These are phyloP conservation scores for Perizoma flavofasciatum DNA, from an alignment of 2,888 invertebrate species.

Conservation along the genomic window DNA sequence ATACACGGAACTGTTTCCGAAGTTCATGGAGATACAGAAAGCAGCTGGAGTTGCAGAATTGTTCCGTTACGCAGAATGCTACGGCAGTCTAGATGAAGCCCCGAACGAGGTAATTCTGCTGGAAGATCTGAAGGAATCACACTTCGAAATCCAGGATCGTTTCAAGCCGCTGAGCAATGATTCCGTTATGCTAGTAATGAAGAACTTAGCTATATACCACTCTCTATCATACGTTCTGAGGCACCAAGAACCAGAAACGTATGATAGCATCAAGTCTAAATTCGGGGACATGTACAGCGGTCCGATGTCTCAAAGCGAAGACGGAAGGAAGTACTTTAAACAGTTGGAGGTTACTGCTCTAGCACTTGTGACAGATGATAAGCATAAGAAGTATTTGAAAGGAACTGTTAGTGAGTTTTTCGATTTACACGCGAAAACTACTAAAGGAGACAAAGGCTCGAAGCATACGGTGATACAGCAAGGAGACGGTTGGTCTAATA, in stretches of 20 bases:
- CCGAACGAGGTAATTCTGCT: constrained; percentile 39
- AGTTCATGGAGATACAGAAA: constrained; percentile 48
- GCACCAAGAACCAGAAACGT: constrained; percentile 47
- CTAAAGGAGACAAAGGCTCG: constrained; percentile 14
- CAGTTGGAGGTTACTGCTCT: constrained; percentile 30
- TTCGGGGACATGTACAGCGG: constrained; percentile 39
- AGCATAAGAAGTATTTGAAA: constrained; percentile 39
- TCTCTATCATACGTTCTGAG: constrained; percentile 56
- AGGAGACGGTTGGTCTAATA: constrained; percentile 26
- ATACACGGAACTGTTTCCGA: constrained; percentile 47
- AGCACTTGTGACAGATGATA: constrained; percentile 39
- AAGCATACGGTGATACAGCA: constrained; percentile 26
- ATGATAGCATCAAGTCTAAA: constrained; percentile 32
- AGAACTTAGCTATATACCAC: constrained; percentile 54
- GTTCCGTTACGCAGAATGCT: constrained; percentile 36
- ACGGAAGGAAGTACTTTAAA: constrained; percentile 17
- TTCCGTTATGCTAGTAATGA: constrained; percentile 47
- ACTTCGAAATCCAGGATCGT: constrained; percentile 53
- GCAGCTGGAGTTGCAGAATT: constrained; percentile 45
- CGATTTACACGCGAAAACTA: constrained; percentile 20
- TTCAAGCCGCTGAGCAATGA: constrained; percentile 47
- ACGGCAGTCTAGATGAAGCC: constrained; percentile 21
- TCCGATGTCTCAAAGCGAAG: constrained; percentile 2
- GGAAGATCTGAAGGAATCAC: constrained; percentile 51
- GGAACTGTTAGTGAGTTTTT: constrained; percentile 29